Evolutionary conservation across 2,888 invertebrate genomes (phyloP).

Genomic region (Melanophora roralis): DNA sequence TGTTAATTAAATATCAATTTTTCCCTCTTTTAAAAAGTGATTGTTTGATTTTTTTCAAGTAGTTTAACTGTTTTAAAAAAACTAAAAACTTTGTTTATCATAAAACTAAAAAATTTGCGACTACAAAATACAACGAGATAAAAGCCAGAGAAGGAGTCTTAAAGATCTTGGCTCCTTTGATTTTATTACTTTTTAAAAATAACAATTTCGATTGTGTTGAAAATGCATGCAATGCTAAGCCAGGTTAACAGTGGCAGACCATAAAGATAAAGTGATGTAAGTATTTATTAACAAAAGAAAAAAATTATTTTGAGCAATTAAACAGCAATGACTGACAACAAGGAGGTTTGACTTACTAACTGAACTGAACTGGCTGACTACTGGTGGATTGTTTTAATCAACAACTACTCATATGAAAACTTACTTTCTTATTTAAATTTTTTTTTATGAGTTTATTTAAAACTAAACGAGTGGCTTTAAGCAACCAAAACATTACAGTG

Average conservation of each 20-base stretch:
- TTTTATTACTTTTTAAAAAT: not conserved
- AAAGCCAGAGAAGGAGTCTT: slow-evolving; percentile 13
- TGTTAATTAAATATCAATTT: slow-evolving; percentile 29
- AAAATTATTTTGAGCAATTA: slow-evolving; percentile 36
- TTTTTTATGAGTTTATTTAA: slow-evolving; percentile 17
- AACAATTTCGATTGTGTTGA: slow-evolving; percentile 5
- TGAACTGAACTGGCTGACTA: not conserved
- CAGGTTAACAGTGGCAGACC: not conserved
- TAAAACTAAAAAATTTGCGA: slow-evolving; percentile 35
- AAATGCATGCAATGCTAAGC: not conserved
- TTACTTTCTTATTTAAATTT: not conserved
- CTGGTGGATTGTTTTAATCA: slow-evolving; percentile 23
- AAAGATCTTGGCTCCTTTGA: slow-evolving; percentile 42
- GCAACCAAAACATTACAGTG: slow-evolving; percentile 28
- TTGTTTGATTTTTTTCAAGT: not conserved
- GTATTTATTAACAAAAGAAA: slow-evolving; percentile 33
- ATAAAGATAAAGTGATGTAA: not conserved
- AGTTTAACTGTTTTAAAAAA: slow-evolving; percentile 24
- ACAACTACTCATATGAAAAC: not conserved
- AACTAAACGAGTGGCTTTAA: not conserved
- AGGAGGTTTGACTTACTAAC: not conserved
- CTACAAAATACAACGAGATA: slow-evolving; percentile 32
- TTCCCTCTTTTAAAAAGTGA: not conserved
- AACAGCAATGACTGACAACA: slow-evolving; percentile 18
- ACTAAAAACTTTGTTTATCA: slow-evolving; percentile 10